Base-by-base conservation (phyloP, 2,113 vertebrate species). In the Paralichthys olivaceus region DNA sequence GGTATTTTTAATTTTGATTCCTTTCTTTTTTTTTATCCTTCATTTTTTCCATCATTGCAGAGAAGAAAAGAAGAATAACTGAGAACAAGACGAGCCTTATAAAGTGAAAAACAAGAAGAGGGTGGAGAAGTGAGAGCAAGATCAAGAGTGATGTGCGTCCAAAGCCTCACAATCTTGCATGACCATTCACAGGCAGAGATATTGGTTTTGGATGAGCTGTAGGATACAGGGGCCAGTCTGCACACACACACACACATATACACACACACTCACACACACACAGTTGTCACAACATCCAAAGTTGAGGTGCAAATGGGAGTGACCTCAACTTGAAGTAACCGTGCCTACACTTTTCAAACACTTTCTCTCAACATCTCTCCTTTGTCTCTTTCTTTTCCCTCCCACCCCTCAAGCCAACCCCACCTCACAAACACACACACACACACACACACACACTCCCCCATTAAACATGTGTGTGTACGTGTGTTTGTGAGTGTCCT, bases 371-470 rank as follows among this genome's bases (percentile, higher is more conserved):
- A 22, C 53, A 60, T 58, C 64, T 72, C 53, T 83, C 20, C 22
- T 29, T 45, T 59, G 61, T 67, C 25, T 56, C 57, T 66, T 53
- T 56, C 60, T 69, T 58, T 77, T 56, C 0, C 77, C 75, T 89
- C 87, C 87, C 82, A 74, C 53, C 77, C 68, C 69, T 69, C 47
- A 64, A 74, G 78, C 81, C 64, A 81, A 86, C 81, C 70, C 88
- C 77, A 84, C 58, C 78, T 76, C 75, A 53, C 70, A 47, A 37
- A 70, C 25, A n/a, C 75, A 80, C 72, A 81, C 73, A 58, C 34
- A 75, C 23, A 34, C 75, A 55, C 70, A 53, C 34, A 75, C 23
- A 34, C 75, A 82, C 72, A 84, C 73, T 61, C 79, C 59, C 69
- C 23, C 59, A 23, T 56, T 60, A 72, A 77, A 79, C 68, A 75